These are phyloP conservation scores for Drosophila formosana DNA, from an alignment of 2,888 invertebrate genomes.

Conservation along the genomic window DNA sequence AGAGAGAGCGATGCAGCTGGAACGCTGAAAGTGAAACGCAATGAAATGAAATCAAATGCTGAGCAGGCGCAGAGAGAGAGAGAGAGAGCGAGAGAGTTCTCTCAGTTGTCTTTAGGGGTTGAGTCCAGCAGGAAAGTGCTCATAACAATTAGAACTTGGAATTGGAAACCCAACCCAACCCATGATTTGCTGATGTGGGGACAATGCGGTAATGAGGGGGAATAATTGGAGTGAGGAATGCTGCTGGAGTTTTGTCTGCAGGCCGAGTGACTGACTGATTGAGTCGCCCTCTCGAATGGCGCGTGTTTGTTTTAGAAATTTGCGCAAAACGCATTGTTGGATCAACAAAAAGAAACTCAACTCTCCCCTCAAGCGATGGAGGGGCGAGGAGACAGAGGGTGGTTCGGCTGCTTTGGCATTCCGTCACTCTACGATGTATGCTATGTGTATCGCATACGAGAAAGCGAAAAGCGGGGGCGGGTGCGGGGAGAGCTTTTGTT, in stretches of 20 bases:
- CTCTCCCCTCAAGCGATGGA: too few species aligned
- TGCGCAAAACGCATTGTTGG: constrained; percentile 67
- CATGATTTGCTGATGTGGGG: constrained; percentile 56
- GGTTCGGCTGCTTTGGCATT: constrained; percentile 48
- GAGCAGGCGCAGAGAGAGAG: constrained; percentile 53
- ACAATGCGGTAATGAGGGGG: not conserved
- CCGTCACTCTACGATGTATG: constrained; percentile 45
- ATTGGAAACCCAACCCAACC: not conserved
- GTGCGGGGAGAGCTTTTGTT: constrained; percentile 14
- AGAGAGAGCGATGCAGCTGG: constrained; percentile 1
- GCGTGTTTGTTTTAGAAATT: constrained; percentile 76
- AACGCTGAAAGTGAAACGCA: constrained; percentile 33
- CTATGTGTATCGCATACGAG: constrained; percentile 7
- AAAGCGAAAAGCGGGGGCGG: constrained; percentile 8
- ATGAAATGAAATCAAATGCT: constrained; percentile 34
- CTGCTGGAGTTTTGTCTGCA: not conserved
- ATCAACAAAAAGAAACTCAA: constrained; percentile 50
- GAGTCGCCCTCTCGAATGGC: constrained; percentile 49
- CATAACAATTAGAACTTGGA: constrained; percentile 60
- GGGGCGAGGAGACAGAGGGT: not conserved
- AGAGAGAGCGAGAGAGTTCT: constrained; percentile 7
- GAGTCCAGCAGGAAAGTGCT: constrained; percentile 73
- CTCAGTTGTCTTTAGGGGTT: constrained; percentile 41
- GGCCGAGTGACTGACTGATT: constrained; percentile 36
- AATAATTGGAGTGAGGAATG: not conserved